A percentile compares a stretch with the other conserved stretches of the same genome.
phyloP scores from a whole-genome alignment of 2,888 invertebrate species.

The Drosophila meridiana region DNA sequence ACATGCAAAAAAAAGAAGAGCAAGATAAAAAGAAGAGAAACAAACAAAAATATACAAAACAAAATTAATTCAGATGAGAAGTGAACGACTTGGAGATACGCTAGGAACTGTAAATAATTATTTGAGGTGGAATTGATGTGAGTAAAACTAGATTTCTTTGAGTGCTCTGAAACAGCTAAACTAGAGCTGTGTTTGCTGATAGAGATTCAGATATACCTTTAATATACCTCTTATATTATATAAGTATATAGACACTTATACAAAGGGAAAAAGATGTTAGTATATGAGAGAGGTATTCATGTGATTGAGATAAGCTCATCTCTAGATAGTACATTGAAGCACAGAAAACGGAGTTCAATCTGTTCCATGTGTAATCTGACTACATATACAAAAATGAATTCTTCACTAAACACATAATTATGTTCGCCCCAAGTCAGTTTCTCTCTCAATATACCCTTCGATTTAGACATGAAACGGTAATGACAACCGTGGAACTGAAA shows the following conservation, averaged over 20 bases:
- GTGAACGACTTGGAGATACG: background rate
- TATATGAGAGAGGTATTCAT: background rate
- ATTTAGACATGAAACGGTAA: conserved; percentile 21
- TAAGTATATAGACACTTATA: background rate
- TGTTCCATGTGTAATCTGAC: too few relatives aligned
- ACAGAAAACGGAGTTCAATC: background rate
- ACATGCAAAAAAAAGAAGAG: conserved; percentile 18
- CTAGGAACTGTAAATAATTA: background rate
- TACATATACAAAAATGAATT: too few relatives aligned
- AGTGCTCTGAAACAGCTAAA: background rate
- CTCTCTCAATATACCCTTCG: conserved; percentile 13
- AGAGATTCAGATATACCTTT: background rate
- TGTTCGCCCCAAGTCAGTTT: background rate
- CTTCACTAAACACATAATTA: background rate
- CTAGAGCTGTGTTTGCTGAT: background rate
- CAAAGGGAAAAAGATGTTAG: background rate
- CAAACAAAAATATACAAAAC: conserved; percentile 37
- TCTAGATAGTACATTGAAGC: background rate
- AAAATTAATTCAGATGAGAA: background rate
- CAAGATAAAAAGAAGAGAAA: conserved; percentile 27
- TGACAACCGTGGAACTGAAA: conserved; percentile 16
- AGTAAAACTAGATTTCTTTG: background rate
- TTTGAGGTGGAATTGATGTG: background rate
- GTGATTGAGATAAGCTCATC: too few relatives aligned
- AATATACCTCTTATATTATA: too few relatives aligned